A percentile compares a stretch with the other conserved stretches of the same genome.
These are phyloP conservation scores for Azorinus chamasolen DNA, from an alignment of 2,888 invertebrate genomes.

Conservation along the genomic window DNA sequence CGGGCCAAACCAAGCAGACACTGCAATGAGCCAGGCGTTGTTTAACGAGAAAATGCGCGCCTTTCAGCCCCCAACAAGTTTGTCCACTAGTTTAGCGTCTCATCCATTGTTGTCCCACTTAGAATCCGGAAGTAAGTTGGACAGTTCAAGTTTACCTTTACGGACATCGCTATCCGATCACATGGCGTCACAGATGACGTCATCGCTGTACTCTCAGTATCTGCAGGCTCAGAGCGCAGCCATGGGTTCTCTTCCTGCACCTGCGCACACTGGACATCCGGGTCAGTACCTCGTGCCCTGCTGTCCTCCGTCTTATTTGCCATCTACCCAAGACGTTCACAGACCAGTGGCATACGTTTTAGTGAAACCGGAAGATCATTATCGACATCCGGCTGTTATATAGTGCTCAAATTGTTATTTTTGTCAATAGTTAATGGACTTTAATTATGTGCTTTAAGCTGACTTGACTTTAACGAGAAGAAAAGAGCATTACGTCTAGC, in stretches of 20 bases:
- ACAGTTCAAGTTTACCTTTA: constrained; percentile 53
- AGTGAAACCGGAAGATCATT: constrained; percentile 86
- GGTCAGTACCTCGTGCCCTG: constrained; percentile 84
- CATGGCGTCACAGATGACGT: constrained; percentile 64
- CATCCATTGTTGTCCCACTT: constrained; percentile 77
- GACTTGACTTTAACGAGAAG: too few species aligned
- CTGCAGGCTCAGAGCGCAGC: constrained; percentile 74
- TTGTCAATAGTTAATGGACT: too few species aligned
- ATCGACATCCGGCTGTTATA: constrained; percentile 78
- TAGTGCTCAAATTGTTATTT: constrained; percentile 43
- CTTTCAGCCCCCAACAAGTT: constrained; percentile 76
- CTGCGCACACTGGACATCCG: constrained; percentile 76
- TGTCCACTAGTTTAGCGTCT: constrained; percentile 58
- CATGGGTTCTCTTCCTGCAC: constrained; percentile 71
- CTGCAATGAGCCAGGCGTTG: constrained; percentile 56
- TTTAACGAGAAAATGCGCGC: constrained; percentile 74
- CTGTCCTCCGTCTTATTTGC: constrained; percentile 81
- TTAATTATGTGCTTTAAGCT: too few species aligned
- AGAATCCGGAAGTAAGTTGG: constrained; percentile 70
- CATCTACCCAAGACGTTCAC: constrained; percentile 81
- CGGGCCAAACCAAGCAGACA: constrained; percentile 54
- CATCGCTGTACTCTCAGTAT: constrained; percentile 76
- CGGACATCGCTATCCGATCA: constrained; percentile 62
- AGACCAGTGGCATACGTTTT: constrained; percentile 85
- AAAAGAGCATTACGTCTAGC: too few species aligned